phyloP scores from a whole-genome alignment of 2,888 invertebrate genomes.

The Spodoptera exigua region DNA sequence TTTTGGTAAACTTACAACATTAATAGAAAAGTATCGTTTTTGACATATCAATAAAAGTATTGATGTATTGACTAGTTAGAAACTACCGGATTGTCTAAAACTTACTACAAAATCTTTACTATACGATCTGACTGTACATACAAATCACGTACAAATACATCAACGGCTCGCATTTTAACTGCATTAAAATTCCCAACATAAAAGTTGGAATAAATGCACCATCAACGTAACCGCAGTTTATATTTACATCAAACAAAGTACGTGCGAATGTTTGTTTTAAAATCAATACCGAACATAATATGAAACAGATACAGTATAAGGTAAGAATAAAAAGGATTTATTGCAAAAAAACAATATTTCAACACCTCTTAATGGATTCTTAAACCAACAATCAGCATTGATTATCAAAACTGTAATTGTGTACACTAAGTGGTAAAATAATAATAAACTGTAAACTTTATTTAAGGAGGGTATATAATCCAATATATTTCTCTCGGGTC shows the following conservation, averaged over 20 bases:
- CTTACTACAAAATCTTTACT: too few species aligned
- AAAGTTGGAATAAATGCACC: slow-evolving; percentile 14
- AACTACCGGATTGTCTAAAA: too few species aligned
- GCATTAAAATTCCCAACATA: slow-evolving; percentile 6
- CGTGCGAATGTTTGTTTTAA: slow-evolving; percentile 18
- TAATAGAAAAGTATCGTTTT: too few species aligned
- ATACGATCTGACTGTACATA: neutral
- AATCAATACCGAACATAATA: slow-evolving; percentile 30
- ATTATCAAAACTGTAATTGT: slow-evolving; percentile 16
- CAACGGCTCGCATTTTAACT: slow-evolving; percentile 21
- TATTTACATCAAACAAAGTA: slow-evolving; percentile 10
- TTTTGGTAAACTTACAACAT: too few species aligned
- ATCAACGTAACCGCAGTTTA: slow-evolving; percentile 9
- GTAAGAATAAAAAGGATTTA: slow-evolving; percentile 14
- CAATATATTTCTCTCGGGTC: too few species aligned
- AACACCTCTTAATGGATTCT: slow-evolving; percentile 7
- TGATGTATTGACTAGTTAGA: too few species aligned
- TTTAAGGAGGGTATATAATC: too few species aligned
- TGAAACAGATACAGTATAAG: slow-evolving; percentile 18
- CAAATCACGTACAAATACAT: slow-evolving; percentile 18
- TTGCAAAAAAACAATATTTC: slow-evolving; percentile 35
- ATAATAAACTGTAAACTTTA: too few species aligned
- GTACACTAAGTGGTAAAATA: neutral
- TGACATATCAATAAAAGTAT: too few species aligned
- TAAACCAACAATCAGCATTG: slow-evolving; percentile 6